Percentiles rank a stretch among this genome's conserved stretches.
Evolutionary conservation across 1,140 invertebrate species (phyloP).

Genomic region (Ceratina australensis): DNA sequence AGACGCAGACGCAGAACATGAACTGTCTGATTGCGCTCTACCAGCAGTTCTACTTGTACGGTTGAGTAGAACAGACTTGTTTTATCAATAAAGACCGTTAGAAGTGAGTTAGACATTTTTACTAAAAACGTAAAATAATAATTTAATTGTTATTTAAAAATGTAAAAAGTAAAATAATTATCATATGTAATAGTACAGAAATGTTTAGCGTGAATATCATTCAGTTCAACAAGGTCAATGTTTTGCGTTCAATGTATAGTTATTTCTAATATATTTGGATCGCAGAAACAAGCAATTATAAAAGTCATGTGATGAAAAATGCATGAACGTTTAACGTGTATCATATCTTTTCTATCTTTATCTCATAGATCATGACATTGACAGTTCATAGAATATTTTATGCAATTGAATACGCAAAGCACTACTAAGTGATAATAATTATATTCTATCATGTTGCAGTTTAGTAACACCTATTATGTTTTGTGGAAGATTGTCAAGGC

Average conservation of each 20-base stretch:
- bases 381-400: background rate
- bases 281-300: conserved; percentile 10
- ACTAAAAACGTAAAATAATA: too few relatives aligned
- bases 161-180: background rate
- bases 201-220: background rate
- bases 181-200: background rate
- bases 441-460: background rate
- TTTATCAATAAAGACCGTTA: background rate
- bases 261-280: background rate
- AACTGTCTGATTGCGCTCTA: too few relatives aligned
- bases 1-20: too few relatives aligned
- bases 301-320: background rate
- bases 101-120: background rate
- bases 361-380: background rate
- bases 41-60: too few relatives aligned
- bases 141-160: background rate
- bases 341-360: background rate
- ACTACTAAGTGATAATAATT: background rate
- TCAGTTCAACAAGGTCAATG: conserved; percentile 10
- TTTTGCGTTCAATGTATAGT: background rate
- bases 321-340: background rate
- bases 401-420: background rate
- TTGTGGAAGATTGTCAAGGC: background rate
- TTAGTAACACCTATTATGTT: conserved; percentile 18
- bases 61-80: background rate